phyloP scores from a whole-genome alignment of 2,113 vertebrate genomes.

The Parus major region DNA sequence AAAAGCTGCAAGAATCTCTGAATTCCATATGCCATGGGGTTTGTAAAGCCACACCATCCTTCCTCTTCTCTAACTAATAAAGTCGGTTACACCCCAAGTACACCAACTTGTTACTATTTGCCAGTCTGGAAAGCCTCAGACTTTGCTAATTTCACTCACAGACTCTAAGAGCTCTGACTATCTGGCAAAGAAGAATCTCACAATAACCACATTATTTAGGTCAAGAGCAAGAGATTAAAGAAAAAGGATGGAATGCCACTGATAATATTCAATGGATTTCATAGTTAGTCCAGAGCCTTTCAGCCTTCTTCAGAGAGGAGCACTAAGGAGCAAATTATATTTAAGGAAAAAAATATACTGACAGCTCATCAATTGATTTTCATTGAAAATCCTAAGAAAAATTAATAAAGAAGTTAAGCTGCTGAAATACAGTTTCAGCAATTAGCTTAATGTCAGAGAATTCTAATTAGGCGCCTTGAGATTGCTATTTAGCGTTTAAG shows the following conservation, averaged over 20 bases:
- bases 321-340: constrained; percentile 64
- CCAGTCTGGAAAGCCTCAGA: background rate
- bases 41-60: background rate
- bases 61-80: background rate
- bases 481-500: constrained; percentile 91
- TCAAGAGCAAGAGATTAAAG: constrained; percentile 71
- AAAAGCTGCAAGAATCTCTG: background rate
- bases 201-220: constrained; percentile 59
- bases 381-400: constrained; percentile 88
- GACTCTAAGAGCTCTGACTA: constrained; percentile 17
- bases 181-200: constrained; percentile 31
- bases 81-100: background rate
- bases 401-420: constrained; percentile 99
- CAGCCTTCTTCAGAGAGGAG: constrained; percentile 59
- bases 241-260: constrained; percentile 75
- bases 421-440: constrained; percentile 91
- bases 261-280: constrained; percentile 77
- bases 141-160: constrained; percentile 32
- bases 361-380: constrained; percentile 84
- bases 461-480: constrained; percentile 97
- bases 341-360: constrained; percentile 62
- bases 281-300: constrained; percentile 59
- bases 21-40: background rate
- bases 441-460: constrained; percentile 99
- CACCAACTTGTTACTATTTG: background rate